Evolutionary conservation across 2,113 vertebrate genomes (phyloP).

Genomic region (Piliocolobus tephrosceles): DNA sequence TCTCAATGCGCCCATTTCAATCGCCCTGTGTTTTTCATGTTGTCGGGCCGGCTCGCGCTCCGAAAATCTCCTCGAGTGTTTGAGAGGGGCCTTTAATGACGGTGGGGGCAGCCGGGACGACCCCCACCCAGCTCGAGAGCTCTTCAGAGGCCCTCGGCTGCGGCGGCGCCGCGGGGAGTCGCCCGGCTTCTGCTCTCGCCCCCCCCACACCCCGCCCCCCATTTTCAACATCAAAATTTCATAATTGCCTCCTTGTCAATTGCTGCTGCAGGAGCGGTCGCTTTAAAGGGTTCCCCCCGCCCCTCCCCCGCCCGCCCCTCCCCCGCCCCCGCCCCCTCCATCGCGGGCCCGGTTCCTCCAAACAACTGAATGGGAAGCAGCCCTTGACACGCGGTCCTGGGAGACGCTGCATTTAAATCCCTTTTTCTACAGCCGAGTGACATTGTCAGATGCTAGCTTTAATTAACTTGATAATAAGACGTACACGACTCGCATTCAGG

Average conservation of each 20-base stretch:
- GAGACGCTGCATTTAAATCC: conserved; percentile 99
- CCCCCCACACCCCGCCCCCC: conserved; percentile 39
- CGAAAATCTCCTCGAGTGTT: conserved; percentile 85
- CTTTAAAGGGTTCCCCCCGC: conserved; percentile 72
- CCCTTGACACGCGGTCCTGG: conserved; percentile 97
- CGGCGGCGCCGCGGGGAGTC: conserved; percentile 62
- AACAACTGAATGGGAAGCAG: conserved; percentile 93
- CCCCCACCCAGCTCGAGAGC: conserved; percentile 69
- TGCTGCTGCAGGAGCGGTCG: conserved; percentile 82
- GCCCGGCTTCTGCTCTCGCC: conserved; percentile 15
- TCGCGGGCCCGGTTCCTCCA: conserved; percentile 85
- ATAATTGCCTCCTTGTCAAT: conserved; percentile 95
- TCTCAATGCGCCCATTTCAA: conserved; percentile 94
- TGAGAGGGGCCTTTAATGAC: conserved; percentile 84
- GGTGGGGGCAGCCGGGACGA: conserved; percentile 49
- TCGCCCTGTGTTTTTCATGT: conserved; percentile 91
- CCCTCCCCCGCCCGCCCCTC: not conserved
- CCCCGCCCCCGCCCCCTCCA: conserved; percentile 79
- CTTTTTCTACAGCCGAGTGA: conserved; percentile 99
- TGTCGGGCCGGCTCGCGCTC: conserved; percentile 85
- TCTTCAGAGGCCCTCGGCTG: conserved; percentile 56
- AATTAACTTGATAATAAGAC: conserved; percentile 99
- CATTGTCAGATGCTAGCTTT: conserved; percentile 99
- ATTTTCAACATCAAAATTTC: conserved; percentile 95
- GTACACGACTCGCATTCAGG: conserved; percentile 94